Evolutionary conservation across 2,113 vertebrate genomes (phyloP).

Genomic region (Isichthys henryi): DNA sequence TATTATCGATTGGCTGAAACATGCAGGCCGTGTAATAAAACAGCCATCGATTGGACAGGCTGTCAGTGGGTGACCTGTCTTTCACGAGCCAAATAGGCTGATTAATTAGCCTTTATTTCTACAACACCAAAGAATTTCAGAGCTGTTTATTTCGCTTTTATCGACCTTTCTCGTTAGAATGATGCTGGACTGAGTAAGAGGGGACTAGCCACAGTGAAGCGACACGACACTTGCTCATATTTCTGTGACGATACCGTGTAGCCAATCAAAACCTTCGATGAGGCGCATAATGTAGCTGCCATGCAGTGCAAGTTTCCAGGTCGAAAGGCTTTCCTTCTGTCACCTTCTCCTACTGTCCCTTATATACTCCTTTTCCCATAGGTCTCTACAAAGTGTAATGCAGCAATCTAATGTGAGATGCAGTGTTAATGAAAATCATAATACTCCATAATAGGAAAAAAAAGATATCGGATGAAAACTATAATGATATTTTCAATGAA

Average conservation of each 20-base stretch:
- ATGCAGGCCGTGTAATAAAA: constrained; percentile 55
- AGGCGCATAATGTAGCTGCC: not conserved
- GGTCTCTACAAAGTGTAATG: not conserved
- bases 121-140: constrained; percentile 11
- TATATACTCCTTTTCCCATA: not conserved
- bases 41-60: constrained; percentile 45
- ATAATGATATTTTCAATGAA: not conserved
- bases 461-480: not conserved
- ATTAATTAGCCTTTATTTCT: constrained; percentile 47
- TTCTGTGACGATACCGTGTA: not conserved
- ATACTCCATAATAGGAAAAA: not conserved
- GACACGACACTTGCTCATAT: not conserved
- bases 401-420: not conserved
- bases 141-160: not conserved
- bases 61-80: constrained; percentile 29
- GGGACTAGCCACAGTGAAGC: too few relatives aligned
- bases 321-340: not conserved
- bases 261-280: not conserved
- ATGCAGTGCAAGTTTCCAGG: not conserved
- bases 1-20: constrained; percentile 65
- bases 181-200: not conserved
- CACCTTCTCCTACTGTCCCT: not conserved
- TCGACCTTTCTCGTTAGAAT: not conserved
- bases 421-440: not conserved
- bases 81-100: constrained; percentile 42